Conservation (phyloP, 2,888 invertebrate genomes). For the Scaptomyza caliginosa region DNA sequence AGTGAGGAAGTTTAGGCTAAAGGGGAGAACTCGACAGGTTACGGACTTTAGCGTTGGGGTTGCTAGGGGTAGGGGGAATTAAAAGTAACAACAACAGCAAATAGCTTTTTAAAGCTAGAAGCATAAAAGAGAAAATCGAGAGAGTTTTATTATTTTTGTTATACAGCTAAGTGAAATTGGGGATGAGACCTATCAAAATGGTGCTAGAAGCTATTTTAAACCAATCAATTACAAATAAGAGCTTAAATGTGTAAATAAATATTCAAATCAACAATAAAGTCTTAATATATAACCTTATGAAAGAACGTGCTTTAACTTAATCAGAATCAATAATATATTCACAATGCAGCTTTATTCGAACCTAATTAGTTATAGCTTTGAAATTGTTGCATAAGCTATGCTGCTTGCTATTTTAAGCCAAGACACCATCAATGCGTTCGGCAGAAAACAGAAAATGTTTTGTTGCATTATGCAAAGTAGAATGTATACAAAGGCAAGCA, state of each 20-base stretch:
- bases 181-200: slow-evolving; percentile 28
- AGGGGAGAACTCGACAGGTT: slow-evolving; percentile 37
- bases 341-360: not conserved
- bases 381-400: too few relatives aligned
- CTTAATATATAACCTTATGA: too few relatives aligned
- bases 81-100: slow-evolving; percentile 40
- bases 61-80: slow-evolving; percentile 25
- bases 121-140: not conserved
- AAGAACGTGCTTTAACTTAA: too few relatives aligned
- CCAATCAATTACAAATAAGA: not conserved
- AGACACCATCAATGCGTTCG: too few relatives aligned
- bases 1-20: not conserved
- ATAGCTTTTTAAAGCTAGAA: slow-evolving; percentile 25
- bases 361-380: too few relatives aligned
- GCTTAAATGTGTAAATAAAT: not conserved
- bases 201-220: not conserved
- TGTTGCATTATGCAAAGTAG: not conserved
- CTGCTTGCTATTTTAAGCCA: too few relatives aligned
- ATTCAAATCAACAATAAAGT: not conserved
- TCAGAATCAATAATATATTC: too few relatives aligned
- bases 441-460: not conserved
- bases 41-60: slow-evolving; percentile 21
- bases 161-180: slow-evolving; percentile 24
- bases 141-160: not conserved
- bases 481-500: not conserved